phyloP scores from a whole-genome alignment of 2,113 vertebrate species.

The Apodemus sylvaticus region DNA sequence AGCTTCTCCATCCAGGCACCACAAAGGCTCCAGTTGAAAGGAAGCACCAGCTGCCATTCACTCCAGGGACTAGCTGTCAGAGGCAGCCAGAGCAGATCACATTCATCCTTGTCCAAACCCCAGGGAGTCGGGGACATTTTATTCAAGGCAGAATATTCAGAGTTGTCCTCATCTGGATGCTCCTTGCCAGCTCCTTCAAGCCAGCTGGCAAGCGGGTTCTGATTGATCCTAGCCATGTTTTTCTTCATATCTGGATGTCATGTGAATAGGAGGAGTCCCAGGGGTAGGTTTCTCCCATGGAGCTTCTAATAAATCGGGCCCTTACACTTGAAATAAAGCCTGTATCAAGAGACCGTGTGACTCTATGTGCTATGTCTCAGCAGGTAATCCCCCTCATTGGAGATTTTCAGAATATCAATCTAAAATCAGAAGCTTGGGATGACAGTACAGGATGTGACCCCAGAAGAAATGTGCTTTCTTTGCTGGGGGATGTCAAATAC shows the following conservation, averaged over 20 bases:
- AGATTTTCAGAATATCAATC: constrained; percentile 56
- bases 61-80: constrained; percentile 68
- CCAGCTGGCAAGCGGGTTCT: constrained; percentile 64
- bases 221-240: constrained; percentile 65
- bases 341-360: constrained; percentile 43
- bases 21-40: constrained; percentile 65
- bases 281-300: constrained; percentile 15
- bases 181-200: constrained; percentile 56
- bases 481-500: constrained; percentile 32
- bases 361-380: neutral
- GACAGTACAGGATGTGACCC: constrained; percentile 37
- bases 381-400: constrained; percentile 2
- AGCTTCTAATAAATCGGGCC: constrained; percentile 64
- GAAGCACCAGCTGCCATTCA: constrained; percentile 54
- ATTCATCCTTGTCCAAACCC: constrained; percentile 71
- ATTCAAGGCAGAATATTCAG: constrained; percentile 72
- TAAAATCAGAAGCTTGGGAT: constrained; percentile 62
- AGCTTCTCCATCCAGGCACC: constrained; percentile 66
- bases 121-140: constrained; percentile 53
- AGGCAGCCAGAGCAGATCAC: constrained; percentile 62
- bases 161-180: constrained; percentile 57
- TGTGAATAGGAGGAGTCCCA: constrained; percentile 45
- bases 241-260: constrained; percentile 66
- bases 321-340: constrained; percentile 68
- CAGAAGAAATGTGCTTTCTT: constrained; percentile 51